phyloP scores from a whole-genome alignment of 92 coral and sea anemone genomes.

The Pocillopora grandis region DNA sequence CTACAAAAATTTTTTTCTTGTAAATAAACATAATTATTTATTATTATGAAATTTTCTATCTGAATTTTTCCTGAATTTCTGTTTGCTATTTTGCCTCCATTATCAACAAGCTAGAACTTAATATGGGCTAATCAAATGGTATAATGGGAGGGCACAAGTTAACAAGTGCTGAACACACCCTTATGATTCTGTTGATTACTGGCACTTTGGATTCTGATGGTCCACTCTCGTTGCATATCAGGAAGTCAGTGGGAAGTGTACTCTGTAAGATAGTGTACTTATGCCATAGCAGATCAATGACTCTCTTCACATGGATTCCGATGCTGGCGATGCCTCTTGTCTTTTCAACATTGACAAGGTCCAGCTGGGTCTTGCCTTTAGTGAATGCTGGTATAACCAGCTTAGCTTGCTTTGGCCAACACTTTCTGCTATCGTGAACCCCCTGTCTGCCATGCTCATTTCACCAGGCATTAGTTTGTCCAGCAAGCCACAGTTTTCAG shows the following conservation, averaged over 20 bases:
- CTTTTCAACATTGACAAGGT: slow-evolving; percentile 51
- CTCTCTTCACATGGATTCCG: slow-evolving; percentile 35
- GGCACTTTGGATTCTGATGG: slow-evolving; percentile 51
- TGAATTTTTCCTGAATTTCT: slow-evolving; percentile 26
- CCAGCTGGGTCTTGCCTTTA: slow-evolving; percentile 56
- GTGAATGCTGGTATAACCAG: slow-evolving; percentile 59
- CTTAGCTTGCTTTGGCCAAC: slow-evolving; percentile 45
- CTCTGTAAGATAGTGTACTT: slow-evolving; percentile 48
- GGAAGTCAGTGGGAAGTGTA: slow-evolving; percentile 55
- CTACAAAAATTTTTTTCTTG: slow-evolving; percentile 12
- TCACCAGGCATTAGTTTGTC: slow-evolving; percentile 20
- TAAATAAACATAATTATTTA: slow-evolving; percentile 20
- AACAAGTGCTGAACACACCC: no score
- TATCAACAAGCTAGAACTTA: slow-evolving; percentile 18
- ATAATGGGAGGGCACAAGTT: slow-evolving; percentile 23
- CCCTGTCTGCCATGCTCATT: not conserved
- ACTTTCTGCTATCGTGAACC: slow-evolving; percentile 47
- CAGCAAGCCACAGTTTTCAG: slow-evolving; percentile 6
- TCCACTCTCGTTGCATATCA: slow-evolving; percentile 31
- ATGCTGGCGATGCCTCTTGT: slow-evolving; percentile 50
- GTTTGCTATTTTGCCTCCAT: slow-evolving; percentile 28
- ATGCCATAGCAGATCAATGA: no score
- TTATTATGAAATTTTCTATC: slow-evolving; percentile 2
- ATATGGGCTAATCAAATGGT: slow-evolving; percentile 49
- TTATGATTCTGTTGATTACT: slow-evolving; percentile 49